A percentile compares a stretch with the other conserved stretches of the same genome.
These are phyloP conservation scores for Noctua janthe DNA, from an alignment of 2,888 invertebrate genomes.

Conservation along the genomic window DNA sequence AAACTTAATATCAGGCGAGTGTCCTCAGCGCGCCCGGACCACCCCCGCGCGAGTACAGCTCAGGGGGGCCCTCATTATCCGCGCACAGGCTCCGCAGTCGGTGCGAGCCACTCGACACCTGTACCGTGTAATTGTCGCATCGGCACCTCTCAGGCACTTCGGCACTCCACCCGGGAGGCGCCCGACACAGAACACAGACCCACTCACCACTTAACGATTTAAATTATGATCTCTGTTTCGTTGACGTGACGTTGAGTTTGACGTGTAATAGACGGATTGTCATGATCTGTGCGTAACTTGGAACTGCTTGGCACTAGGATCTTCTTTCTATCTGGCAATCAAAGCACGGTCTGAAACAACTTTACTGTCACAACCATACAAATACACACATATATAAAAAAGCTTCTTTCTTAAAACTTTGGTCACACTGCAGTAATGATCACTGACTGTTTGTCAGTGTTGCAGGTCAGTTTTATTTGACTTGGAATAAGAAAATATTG, in stretches of 20 bases:
- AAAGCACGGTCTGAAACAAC: too few relatives aligned
- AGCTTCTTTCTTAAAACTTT: neutral
- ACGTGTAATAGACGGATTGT: too few relatives aligned
- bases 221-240: conserved; percentile 18
- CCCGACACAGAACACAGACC: neutral
- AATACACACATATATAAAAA: neutral
- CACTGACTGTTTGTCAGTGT: neutral
- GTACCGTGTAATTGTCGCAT: conserved; percentile 73
- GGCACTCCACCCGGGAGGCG: neutral
- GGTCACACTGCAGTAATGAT: neutral
- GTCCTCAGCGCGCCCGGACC: conserved; percentile 61
- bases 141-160: conserved; percentile 47
- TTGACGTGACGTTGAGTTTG: too few relatives aligned
- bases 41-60: conserved; percentile 1
- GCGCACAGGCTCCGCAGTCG: conserved; percentile 68
- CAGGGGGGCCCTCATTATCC: conserved; percentile 66
- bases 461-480: neutral
- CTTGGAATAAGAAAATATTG: neutral
- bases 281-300: too few relatives aligned
- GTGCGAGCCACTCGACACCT: conserved; percentile 75
- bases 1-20: conserved; percentile 78
- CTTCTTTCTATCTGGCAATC: neutral
- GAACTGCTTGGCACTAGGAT: too few relatives aligned
- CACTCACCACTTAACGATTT: conserved; percentile 15
- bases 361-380: neutral